Base-by-base conservation (phyloP, 2,113 vertebrate species). In the Muntiacus reevesi region DNA sequence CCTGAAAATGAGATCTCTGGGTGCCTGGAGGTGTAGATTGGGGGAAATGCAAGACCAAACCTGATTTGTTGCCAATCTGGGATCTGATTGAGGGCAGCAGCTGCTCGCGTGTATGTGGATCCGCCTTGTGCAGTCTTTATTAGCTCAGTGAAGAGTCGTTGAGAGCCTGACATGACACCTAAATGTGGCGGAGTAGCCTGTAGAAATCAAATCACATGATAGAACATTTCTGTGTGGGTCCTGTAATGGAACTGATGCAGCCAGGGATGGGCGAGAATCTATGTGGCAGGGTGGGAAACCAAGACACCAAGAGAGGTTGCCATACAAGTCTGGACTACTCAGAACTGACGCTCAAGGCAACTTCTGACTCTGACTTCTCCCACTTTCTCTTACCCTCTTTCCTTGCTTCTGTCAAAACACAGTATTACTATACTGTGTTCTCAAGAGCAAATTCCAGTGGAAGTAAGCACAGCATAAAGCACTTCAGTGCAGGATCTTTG, bases 371-470 rank as follows among this genome's bases (percentile, higher is more conserved):
- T 83, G 54, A 83, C 40, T 60, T 96, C 62, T 95, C 9, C 27
- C 67, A 10, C 2, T 76, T 25, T 96, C 30, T 89, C 81, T 71
- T 45, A 88, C 21, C 71, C 7, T 23, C 14, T 91, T 96, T 82
- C 50, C 94, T 92, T 97, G 84, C 59, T 95, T 89, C 93, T 95
- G 85, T 89, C 87, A 91, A 97, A 97, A 94, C 90, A 57, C 82
- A 50, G 87, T 78, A 88, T 96, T 93, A 96, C 71, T 95, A 33
- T 97, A 82, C 52, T 94, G 30, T 97, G 82, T 97, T 97, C 55
- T 94, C 25, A 67, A 95, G 95, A 95, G 91, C 13, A 17, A 96
- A 93, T 97, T 91, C 94, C 96, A 97, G 96, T 97, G 92, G 95
- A 96, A 96, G 62, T 96, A 96, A 97, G 93, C 94, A 62, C 67